Base-by-base conservation (phyloP, 2,797 vertebrate genomes). In the Syndactyla subalaris region DNA sequence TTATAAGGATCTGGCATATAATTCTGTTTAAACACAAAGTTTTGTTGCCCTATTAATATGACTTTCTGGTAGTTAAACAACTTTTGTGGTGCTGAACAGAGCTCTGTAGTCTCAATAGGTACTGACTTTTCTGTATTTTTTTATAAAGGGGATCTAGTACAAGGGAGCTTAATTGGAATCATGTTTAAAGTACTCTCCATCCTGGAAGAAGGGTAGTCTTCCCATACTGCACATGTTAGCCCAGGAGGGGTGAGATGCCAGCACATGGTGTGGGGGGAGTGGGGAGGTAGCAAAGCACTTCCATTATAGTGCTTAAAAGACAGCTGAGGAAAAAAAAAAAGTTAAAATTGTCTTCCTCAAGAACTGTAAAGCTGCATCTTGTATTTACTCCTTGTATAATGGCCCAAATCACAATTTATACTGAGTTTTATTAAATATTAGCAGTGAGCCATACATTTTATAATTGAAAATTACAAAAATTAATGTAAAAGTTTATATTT, bases 391-490 rank as follows among this genome's bases (percentile, higher is more conserved):
- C 45, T 92, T 62, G 59, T 62, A 30, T 62, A 41, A 62, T 41
- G 38, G 36, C 59, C 61, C 51, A 45, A 84, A 62, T 57, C 18
- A 46, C 34, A 6, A 4, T 62, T 89, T 75, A 58, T 75, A n/a
- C 32, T 49, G 73, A 68, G 17, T 91, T 76, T 59, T 62, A 52
- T 39, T 57, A 76, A 86, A 32, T 29, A 23, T 29, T 32, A 63
- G 32, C 45, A 86, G 39, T 3, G 2, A 95, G 48, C 51, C 62
- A 57, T 79, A 15, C 15, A 4, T 86, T 95, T 84, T 55, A 55
- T 46, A 86, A 87, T 23, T 71, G 36, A 95, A 77, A 92, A 68
- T 86, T n/a, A 15, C 74, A 49, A 92, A 70, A 88, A n/a, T 88
- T n/a, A 57, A 73, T 82, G 27, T 74, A 34, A 14, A 84, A 72